Percentiles rank a stretch among this genome's conserved stretches.
Conservation (phyloP, 2,113 vertebrate species). For the Narcine bancroftii region DNA sequence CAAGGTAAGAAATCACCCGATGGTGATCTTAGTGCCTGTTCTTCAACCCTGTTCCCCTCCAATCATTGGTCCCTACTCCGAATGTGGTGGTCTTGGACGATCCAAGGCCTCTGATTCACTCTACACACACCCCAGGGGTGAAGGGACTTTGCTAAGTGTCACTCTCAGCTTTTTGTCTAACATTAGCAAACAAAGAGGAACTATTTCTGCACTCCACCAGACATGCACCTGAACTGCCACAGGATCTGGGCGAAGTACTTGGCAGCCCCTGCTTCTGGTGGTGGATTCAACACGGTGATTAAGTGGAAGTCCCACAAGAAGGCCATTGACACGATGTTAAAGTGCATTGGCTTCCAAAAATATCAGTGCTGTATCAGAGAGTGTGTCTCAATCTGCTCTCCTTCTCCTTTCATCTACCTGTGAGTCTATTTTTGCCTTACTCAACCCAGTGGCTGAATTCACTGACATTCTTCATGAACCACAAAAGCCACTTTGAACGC, state of each 20-base stretch:
- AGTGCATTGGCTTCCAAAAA: not conserved
- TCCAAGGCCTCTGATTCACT: not conserved
- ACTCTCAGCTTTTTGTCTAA: not conserved
- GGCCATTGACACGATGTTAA: not conserved
- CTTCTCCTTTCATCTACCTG: not conserved
- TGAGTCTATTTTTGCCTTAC: not conserved
- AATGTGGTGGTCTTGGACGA: not conserved
- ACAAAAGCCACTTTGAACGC: conserved; percentile 58
- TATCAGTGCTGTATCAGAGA: not conserved
- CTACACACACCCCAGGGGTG: not conserved
- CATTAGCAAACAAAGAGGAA: not conserved
- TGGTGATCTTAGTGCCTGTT: not conserved
- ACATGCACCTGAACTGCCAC: not conserved
- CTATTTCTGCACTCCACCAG: not conserved
- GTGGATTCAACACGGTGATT: not conserved
- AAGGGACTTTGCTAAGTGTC: not conserved
- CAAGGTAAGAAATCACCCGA: not conserved
- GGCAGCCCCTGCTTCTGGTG: not conserved
- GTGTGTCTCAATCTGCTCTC: not conserved
- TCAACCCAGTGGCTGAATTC: conserved; percentile 40
- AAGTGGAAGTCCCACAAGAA: not conserved
- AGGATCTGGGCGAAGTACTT: not conserved
- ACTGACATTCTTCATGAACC: conserved; percentile 60
- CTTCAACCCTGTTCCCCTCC: not conserved
- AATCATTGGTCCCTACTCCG: not conserved